Base-by-base conservation (phyloP, 2,797 vertebrate genomes). In the Rhinella marina region DNA sequence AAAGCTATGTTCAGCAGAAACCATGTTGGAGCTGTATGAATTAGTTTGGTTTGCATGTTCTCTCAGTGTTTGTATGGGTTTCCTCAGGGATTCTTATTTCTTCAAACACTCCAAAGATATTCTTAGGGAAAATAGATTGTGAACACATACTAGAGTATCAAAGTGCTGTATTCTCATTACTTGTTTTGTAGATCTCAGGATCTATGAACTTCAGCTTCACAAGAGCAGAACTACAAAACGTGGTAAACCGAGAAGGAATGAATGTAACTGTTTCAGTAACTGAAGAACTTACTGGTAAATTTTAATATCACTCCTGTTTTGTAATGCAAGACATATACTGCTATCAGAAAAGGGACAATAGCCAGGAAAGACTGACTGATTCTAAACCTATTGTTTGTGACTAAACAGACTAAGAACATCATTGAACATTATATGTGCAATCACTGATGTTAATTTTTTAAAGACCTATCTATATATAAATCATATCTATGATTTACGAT, bases 161-260 rank as follows among this genome's bases (percentile, higher is more conserved):
- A 41, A 41, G 41, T 41, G 41, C 25, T 78, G 5, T 54, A 6
- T 29, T 2, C 27, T 79, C 14, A 32, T 29, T 19, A 48, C 41
- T 70, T 68, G 16, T 17, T 66, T 66, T 79, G 4, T 80, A 86
- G 85, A 56, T 86, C 19, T 79, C 57, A 41, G 85, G 85, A 86
- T 79, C 62, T 14, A 29, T 32, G 64, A 80, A 79, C 62, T 86
- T 86, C 76, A 79, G 50, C 29, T 79, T 86, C 21, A 54, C 85
- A n/a, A 27, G 32, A 16, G 29, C n/a, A 29, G 61, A 86, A 56
- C 23, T 86, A 48, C 2, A 57, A 59, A 52, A 56, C 12, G 25
- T 56, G 4, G 0, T 86, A 50, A n/a, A 66, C 23, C 10, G 2
- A 52, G 13, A 21, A 29, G 62, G 14, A 79, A 14, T 86, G 48